Evolutionary conservation across 1,140 invertebrate species (phyloP), one percentile per base, ranked within the genome.

Genomic region (Drosophila pachea): DNA sequence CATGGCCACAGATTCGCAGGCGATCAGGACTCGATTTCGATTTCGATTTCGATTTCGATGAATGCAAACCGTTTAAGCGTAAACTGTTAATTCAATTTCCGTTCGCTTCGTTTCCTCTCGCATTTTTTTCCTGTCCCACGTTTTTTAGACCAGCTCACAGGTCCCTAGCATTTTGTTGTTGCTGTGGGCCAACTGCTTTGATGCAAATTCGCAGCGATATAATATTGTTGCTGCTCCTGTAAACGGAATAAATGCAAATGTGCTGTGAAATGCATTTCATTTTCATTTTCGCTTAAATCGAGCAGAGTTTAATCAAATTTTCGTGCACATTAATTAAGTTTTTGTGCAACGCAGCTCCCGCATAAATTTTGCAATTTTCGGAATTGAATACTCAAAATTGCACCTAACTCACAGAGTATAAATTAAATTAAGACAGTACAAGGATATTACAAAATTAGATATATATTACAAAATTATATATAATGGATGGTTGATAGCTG

Each of bases 51-150:
- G 47, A 14, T 49, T 59, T 22, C 53, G 36, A 45, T 61, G 33
- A 48, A 73, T 33, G 31, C 36, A 53, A 79, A 65, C 56, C 63
- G 64, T 78, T 82, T 75, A 78, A 83, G 67, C 68, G 64, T 61
- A 68, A 67, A 75, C 60, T 66, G 75, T 82, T 82, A 72, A 83
- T 84, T 75, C 65, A 61, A 78, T 83, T 84, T 59, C 62, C 45
- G 66, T 22, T 56, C 43, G 58, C 40, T 53, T 61, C 60, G 72
- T 56, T 75, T 76, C 61, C 40, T 61, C 29, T 40, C 67, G 52
- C 77, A 76, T 66, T 62, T 61, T 60, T 38, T 48, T 43, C 36
- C 36, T 7, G 40, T 36, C 38, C 7, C 8, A 12, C 0, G 5
- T 12, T 59, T 66, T 59, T 59, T 35, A 38, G 7, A 31, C 42